A percentile compares a stretch with the other conserved stretches of the same genome.
Evolutionary conservation across 2,797 vertebrate species (phyloP).

Genomic region (Gephyroberyx darwinii): DNA sequence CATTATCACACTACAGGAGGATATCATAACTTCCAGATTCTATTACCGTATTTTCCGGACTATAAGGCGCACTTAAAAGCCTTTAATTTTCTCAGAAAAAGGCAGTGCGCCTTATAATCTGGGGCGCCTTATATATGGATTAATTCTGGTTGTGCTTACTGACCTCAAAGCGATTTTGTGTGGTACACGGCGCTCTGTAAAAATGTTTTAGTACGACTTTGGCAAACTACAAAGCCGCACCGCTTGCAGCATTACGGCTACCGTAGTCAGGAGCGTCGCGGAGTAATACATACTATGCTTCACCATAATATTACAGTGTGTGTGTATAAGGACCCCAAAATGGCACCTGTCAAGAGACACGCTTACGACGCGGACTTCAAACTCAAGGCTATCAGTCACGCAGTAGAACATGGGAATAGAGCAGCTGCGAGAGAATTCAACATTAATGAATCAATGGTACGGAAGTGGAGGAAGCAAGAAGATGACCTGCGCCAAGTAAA

Average conservation of each 20-base stretch:
- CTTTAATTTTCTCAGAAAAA: too few relatives aligned
- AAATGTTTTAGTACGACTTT: too few relatives aligned
- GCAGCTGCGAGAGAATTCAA: constrained; percentile 50
- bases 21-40: too few relatives aligned
- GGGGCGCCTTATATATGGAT: too few relatives aligned
- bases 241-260: neutral
- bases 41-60: neutral
- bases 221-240: neutral
- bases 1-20: too few relatives aligned
- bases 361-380: constrained; percentile 14
- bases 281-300: neutral
- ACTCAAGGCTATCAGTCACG: constrained; percentile 26
- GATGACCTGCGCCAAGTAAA: constrained; percentile 23
- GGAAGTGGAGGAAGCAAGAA: constrained; percentile 48
- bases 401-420: constrained; percentile 36
- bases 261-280: neutral
- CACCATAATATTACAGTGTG: neutral
- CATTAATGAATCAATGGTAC: constrained; percentile 50
- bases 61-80: too few relatives aligned
- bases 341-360: constrained; percentile 25
- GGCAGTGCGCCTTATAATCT: too few relatives aligned
- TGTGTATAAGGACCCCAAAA: constrained; percentile 6
- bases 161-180: too few relatives aligned
- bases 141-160: too few relatives aligned
- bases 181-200: neutral